Evolutionary conservation across 2,797 vertebrate genomes (phyloP), one percentile per base, ranked within the genome.

Genomic region (Meriones psammophilus): DNA sequence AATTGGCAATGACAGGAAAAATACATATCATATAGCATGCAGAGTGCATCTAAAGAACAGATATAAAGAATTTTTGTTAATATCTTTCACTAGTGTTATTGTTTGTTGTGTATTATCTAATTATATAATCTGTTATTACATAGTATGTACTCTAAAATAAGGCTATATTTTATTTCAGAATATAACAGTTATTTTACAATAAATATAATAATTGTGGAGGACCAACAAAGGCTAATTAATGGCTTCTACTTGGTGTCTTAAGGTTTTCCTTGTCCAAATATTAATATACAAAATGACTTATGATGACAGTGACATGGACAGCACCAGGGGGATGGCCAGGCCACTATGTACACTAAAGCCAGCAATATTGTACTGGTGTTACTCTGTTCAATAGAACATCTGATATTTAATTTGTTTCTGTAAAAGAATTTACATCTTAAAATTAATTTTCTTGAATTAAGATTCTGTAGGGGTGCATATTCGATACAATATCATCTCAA

Each of bases 371-470:
- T 36, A 30, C 2, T 20, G 3, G 24, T 76, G 2, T 2, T 26
- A 15, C 30, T 22, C 5, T 46, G 2, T 22, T 80, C 50, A 66
- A 28, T 87, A 22, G 86, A 84, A 76, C 1, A 42, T 28, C 58
- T 58, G 30, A 50, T 74, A 91, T 85, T 6, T 18, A 42, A 69
- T 84, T 78, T 4, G 54, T 1, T 33, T 88, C 26, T 30, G 0
- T 66, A 46, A 20, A 95, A 7, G 12, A 18, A 7, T 22, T 62
- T 26, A n/a, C n/a, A 62, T 62, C 9, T 39, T 71, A 88, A 92
- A 87, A 81, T 88, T 2, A 58, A 8, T 80, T 73, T 80, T 83
- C 24, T 7, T 56, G 85, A 95, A 64, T 81, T 33, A 88, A 77
- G 20, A 66, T 26, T 58, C 3, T 73, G 3, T 17, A 7, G 14